These are phyloP conservation scores for Phocoena phocoena DNA, from an alignment of 2,113 vertebrate genomes.

Conservation along the genomic window DNA sequence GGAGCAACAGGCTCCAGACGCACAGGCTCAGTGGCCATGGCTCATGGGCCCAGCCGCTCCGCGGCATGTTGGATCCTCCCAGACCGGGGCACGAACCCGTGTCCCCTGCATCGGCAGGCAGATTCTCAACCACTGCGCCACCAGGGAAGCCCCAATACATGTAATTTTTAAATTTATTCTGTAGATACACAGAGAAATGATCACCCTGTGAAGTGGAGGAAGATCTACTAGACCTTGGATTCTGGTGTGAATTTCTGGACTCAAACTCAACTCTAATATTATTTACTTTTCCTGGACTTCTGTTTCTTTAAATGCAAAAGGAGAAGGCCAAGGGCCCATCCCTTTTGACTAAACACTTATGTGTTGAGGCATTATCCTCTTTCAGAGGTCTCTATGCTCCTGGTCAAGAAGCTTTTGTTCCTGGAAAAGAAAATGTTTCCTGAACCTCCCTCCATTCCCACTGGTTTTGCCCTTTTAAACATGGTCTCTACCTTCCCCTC, in stretches of 20 bases:
- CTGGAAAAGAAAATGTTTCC: not conserved
- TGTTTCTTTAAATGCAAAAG: not conserved
- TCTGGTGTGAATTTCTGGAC: not conserved
- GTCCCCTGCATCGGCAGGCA: no score
- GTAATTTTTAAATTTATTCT: not conserved
- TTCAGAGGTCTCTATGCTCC: not conserved
- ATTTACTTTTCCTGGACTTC: constrained; percentile 1
- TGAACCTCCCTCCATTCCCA: not conserved
- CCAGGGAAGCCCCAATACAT: no score
- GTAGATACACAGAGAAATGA: not conserved
- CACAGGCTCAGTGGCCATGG: no score
- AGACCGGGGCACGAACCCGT: no score
- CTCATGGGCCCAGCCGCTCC: no score
- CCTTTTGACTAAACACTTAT: not conserved
- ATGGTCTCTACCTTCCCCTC: not conserved
- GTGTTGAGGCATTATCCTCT: not conserved
- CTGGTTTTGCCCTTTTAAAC: not conserved
- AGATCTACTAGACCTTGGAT: constrained; percentile 4
- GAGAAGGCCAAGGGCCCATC: not conserved
- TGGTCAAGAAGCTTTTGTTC: not conserved
- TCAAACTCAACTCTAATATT: not conserved
- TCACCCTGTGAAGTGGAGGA: not conserved
- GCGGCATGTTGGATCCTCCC: no score
- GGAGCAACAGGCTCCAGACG: no score
- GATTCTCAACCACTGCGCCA: no score